A percentile compares a stretch with the other conserved stretches of the same genome.
Conservation (phyloP, 1,140 invertebrate species). For the Penaeus chinensis region DNA sequence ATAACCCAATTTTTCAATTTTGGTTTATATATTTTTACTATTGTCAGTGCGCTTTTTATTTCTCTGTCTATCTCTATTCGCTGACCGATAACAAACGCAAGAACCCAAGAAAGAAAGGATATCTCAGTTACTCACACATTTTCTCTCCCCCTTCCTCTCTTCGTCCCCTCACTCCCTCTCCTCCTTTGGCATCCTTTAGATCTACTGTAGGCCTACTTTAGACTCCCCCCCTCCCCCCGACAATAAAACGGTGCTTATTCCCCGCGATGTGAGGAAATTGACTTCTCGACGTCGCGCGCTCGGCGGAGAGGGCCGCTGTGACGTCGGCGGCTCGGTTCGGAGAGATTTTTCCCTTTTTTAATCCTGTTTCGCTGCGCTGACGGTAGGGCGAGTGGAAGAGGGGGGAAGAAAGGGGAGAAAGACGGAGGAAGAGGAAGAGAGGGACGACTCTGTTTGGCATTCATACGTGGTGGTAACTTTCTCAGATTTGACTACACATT, state of each 20-base stretch:
- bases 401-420: neutral
- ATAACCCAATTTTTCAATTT: too few relatives aligned
- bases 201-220: conserved; percentile 36
- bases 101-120: too few relatives aligned
- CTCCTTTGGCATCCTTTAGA: too few relatives aligned
- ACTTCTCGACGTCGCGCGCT: conserved; percentile 13
- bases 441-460: conserved; percentile 24
- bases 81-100: too few relatives aligned
- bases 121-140: too few relatives aligned
- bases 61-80: too few relatives aligned
- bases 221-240: neutral
- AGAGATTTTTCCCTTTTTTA: neutral
- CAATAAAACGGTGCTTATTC: conserved; percentile 54
- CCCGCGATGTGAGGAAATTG: conserved; percentile 50
- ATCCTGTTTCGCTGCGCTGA: conserved; percentile 1
- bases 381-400: neutral
- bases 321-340: neutral
- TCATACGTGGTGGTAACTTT: conserved; percentile 45
- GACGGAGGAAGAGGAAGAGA: neutral
- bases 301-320: neutral
- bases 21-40: too few relatives aligned
- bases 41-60: too few relatives aligned
- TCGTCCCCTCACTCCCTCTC: too few relatives aligned
- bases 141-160: too few relatives aligned
- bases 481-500: conserved; percentile 48